These are phyloP conservation scores for Tachyglossus aculeatus DNA, from an alignment of 2,797 vertebrate species.

Conservation along the genomic window DNA sequence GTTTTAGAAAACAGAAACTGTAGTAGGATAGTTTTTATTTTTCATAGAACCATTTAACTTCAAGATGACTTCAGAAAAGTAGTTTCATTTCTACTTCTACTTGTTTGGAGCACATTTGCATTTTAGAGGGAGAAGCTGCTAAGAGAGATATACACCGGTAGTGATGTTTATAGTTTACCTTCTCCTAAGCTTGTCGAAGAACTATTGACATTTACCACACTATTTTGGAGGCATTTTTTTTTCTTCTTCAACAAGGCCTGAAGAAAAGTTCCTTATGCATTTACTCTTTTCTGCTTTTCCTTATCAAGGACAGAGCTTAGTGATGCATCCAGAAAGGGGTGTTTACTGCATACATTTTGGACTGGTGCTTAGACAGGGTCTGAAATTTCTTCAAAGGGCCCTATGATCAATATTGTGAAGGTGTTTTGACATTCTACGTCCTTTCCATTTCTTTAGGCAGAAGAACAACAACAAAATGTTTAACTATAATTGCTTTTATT, in stretches of 20 bases:
- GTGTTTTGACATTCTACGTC: constrained; percentile 7
- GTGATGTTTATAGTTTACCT: neutral
- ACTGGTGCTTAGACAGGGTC: neutral
- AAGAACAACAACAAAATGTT: constrained; percentile 7
- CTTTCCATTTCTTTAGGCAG: constrained; percentile 6
- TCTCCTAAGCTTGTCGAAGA: constrained; percentile 2
- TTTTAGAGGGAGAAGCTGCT: neutral
- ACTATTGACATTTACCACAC: constrained; percentile 6
- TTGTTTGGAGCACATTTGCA: constrained; percentile 6
- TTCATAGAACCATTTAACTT: neutral
- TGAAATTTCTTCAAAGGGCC: neutral
- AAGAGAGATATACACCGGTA: neutral
- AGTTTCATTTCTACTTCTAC: neutral
- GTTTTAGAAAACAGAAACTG: neutral
- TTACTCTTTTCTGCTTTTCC: neutral
- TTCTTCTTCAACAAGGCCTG: constrained; percentile 35
- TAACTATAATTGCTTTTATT: constrained; percentile 60
- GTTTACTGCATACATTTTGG: constrained; percentile 6
- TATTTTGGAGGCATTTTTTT: constrained; percentile 15
- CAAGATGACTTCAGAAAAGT: neutral
- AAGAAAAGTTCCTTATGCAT: neutral
- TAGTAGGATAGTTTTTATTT: neutral
- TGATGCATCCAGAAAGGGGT: neutral
- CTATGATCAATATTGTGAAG: neutral
- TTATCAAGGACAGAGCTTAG: neutral